phyloP scores from a whole-genome alignment of 2,888 invertebrate species.

The Lycophotia porphyrea region DNA sequence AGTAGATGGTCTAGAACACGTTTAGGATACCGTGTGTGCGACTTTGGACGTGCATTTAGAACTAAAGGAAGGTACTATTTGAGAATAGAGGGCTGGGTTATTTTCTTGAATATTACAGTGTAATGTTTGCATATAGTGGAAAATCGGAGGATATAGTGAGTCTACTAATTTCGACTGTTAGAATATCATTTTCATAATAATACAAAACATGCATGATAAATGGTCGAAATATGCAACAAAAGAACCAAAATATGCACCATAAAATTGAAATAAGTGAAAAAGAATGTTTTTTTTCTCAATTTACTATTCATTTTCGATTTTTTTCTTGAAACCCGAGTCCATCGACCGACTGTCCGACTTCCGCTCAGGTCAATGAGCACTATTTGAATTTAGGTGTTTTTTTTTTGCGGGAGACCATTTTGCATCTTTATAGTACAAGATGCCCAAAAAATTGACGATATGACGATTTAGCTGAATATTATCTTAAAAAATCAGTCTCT shows the following conservation, averaged over 20 bases:
- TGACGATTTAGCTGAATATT: too few species aligned
- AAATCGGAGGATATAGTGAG: background rate
- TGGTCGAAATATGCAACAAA: too few species aligned
- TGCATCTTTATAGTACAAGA: too few species aligned
- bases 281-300: background rate
- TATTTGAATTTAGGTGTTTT: too few species aligned
- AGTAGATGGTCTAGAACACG: constrained; percentile 47
- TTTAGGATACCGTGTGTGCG: constrained; percentile 8
- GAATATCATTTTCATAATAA: background rate
- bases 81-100: background rate
- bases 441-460: too few species aligned
- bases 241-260: too few species aligned
- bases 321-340: background rate
- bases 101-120: constrained; percentile 1
- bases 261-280: background rate
- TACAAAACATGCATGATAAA: too few species aligned
- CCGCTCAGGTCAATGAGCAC: too few species aligned
- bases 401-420: too few species aligned
- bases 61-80: constrained; percentile 6
- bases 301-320: background rate
- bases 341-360: too few species aligned
- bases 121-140: background rate
- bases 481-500: too few species aligned
- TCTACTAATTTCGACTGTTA: background rate
- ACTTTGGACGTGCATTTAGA: constrained; percentile 42